These are phyloP conservation scores for Pseudorasbora parva DNA, from an alignment of 2,113 vertebrate species.

Conservation along the genomic window DNA sequence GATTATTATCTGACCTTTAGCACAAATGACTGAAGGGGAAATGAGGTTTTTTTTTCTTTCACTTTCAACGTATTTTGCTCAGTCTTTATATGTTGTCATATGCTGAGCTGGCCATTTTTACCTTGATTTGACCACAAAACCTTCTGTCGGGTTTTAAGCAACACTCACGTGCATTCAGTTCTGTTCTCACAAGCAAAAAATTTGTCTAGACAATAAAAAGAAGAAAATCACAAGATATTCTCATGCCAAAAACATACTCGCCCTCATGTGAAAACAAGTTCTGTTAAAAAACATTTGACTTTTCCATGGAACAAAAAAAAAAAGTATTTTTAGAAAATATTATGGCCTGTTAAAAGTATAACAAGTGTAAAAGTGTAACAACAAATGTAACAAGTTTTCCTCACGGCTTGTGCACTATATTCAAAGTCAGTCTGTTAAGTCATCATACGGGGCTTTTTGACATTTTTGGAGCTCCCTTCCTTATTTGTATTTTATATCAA, in stretches of 20 bases:
- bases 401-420: not conserved
- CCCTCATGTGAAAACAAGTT: too few species aligned
- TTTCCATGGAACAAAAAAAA: not conserved
- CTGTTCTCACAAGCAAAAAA: not conserved
- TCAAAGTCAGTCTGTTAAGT: not conserved
- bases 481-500: not conserved
- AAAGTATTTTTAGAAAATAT: not conserved
- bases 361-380: not conserved
- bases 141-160: not conserved
- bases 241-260: too few species aligned
- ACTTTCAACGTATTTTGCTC: not conserved
- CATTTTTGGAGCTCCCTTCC: not conserved
- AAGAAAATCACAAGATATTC: not conserved
- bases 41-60: not conserved
- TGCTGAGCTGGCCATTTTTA: not conserved
- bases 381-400: not conserved
- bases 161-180: not conserved
- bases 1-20: conserved; percentile 5
- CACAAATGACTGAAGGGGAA: conserved; percentile 2
- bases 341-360: not conserved
- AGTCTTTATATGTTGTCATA: not conserved
- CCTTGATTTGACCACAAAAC: not conserved
- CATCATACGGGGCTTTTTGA: not conserved
- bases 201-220: not conserved
- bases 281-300: not conserved